Conservation (phyloP, 2,113 vertebrate genomes). For the Sterna hirundo region DNA sequence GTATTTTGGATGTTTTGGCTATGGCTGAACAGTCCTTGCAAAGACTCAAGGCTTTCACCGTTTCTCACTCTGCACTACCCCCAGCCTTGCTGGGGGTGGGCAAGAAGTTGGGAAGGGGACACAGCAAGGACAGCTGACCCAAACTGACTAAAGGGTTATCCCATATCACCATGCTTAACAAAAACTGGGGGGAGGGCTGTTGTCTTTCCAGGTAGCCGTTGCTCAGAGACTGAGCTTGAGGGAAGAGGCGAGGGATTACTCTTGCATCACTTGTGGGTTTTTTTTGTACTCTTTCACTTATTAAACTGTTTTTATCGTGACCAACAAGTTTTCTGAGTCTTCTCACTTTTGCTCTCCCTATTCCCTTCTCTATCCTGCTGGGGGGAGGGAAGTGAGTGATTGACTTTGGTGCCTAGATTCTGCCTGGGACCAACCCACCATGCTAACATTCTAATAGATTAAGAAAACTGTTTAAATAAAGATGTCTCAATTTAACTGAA, state of each 20-base stretch:
- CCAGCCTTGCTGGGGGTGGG: no score
- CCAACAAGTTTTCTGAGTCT: neutral
- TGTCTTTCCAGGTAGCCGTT: neutral
- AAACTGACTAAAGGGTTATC: neutral
- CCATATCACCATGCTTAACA: neutral
- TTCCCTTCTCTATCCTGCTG: neutral
- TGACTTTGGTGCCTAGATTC: neutral
- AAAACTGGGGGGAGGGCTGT: neutral
- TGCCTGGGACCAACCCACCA: neutral
- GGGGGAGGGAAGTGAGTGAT: neutral
- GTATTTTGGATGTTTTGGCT: neutral
- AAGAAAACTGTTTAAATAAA: neutral
- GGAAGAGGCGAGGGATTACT: neutral
- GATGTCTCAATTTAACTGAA: neutral
- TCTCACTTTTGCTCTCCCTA: neutral
- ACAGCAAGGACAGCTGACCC: neutral
- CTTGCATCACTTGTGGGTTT: neutral
- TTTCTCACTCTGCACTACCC: neutral
- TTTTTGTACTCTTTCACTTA: neutral
- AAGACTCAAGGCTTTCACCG: neutral
- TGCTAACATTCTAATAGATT: neutral
- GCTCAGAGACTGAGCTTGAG: neutral
- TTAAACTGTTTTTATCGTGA: neutral
- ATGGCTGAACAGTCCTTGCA: neutral
- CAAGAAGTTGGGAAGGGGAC: neutral